These are phyloP conservation scores for Holothuria scabra DNA, from an alignment of 53 echinoderm and acorn worm genomes.

Conservation along the genomic window DNA sequence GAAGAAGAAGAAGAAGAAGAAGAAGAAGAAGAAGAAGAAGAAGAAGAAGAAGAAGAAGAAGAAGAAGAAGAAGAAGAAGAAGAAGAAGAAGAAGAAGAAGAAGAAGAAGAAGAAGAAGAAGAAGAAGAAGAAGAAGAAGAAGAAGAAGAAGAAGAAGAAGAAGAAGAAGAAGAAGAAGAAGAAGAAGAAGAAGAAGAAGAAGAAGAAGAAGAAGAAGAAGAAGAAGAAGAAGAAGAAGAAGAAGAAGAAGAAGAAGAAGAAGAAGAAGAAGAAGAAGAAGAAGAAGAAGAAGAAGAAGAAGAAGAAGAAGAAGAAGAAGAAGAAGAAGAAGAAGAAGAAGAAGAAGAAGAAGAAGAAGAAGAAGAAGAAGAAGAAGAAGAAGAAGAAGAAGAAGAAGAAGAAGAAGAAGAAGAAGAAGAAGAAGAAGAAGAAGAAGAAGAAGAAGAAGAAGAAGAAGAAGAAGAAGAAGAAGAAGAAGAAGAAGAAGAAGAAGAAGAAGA, in stretches of 20 bases:
- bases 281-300: constrained; percentile 50
- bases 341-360: constrained; percentile 48
- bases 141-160: constrained; percentile 33
- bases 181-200: constrained; percentile 35
- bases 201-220: constrained; percentile 33
- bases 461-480: constrained; percentile 48
- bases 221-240: constrained; percentile 26
- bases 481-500: constrained; percentile 49
- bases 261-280: constrained; percentile 49
- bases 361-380: constrained; percentile 35
- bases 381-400: constrained; percentile 38
- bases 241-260: constrained; percentile 47
- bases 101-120: constrained; percentile 18
- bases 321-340: constrained; percentile 50
- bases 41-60: constrained; percentile 34
- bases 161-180: constrained; percentile 46
- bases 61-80: constrained; percentile 37
- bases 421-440: constrained; percentile 47
- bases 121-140: constrained; percentile 27
- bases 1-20: constrained; percentile 35
- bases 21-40: constrained; percentile 22
- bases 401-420: constrained; percentile 37
- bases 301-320: constrained; percentile 50
- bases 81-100: constrained; percentile 35
- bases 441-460: constrained; percentile 48